These are phyloP conservation scores for Nestor notabilis DNA, from an alignment of 2,113 vertebrate genomes.

Conservation along the genomic window DNA sequence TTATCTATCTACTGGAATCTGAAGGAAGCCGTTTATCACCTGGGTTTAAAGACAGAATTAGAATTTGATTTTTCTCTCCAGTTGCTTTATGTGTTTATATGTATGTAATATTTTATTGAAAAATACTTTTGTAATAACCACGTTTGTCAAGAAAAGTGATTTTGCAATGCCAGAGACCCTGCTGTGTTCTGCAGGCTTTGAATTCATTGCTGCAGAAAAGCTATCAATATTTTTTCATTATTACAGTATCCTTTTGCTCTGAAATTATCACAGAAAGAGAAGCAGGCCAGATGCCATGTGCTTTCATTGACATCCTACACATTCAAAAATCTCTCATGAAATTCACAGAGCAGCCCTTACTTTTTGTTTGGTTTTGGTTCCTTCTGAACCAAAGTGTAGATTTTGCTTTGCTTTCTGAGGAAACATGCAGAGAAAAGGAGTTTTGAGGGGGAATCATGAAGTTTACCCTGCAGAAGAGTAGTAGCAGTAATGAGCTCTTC, in stretches of 20 bases:
- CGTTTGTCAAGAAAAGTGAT: neutral
- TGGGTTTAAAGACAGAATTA: neutral
- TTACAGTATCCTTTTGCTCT: neutral
- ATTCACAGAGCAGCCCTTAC: neutral
- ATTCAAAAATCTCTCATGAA: neutral
- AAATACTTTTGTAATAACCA: conserved; percentile 27
- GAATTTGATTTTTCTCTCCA: conserved; percentile 35
- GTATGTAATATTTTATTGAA: conserved; percentile 47
- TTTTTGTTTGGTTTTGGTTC: neutral
- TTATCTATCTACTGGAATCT: neutral
- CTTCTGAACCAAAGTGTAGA: neutral
- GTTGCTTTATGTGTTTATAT: conserved; percentile 31
- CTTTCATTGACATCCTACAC: neutral
- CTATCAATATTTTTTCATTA: conserved; percentile 13
- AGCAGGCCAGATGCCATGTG: neutral
- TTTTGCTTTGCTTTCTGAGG: neutral
- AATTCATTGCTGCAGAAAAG: conserved; percentile 4
- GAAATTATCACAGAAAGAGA: neutral
- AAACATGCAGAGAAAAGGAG: neutral
- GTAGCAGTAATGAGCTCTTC: neutral
- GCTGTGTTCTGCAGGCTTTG: conserved; percentile 23
- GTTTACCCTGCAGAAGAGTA: neutral
- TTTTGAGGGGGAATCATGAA: neutral
- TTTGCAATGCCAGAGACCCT: neutral
- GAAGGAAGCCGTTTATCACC: neutral